Percentiles rank a stretch among this genome's conserved stretches.
phyloP scores from a whole-genome alignment of 2,888 invertebrate species.

The Leucozona laternaria region DNA sequence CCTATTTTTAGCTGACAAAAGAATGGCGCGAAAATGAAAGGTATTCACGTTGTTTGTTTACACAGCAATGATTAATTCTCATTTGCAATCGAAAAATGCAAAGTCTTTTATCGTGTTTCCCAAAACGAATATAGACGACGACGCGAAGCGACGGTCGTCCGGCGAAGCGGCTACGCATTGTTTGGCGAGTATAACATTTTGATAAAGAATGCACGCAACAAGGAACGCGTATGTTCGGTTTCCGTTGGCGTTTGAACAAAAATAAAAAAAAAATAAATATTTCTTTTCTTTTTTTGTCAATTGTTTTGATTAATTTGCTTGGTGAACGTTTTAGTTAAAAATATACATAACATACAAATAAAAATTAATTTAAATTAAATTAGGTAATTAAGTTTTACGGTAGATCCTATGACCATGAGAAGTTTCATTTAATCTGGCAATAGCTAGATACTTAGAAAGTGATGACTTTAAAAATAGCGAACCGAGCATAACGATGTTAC shows the following conservation, averaged over 20 bases:
- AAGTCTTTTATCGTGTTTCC: constrained; percentile 17
- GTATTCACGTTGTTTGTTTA: constrained; percentile 60
- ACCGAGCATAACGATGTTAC: too few species aligned
- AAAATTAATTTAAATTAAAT: neutral
- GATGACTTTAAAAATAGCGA: too few species aligned
- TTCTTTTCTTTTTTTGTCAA: neutral
- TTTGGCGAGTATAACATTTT: neutral
- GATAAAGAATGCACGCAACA: constrained; percentile 25
- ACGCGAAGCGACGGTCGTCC: neutral
- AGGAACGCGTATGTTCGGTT: constrained; percentile 13
- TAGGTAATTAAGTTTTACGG: too few species aligned
- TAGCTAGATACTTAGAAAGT: too few species aligned
- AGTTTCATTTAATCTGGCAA: too few species aligned
- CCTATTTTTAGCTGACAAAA: constrained; percentile 23
- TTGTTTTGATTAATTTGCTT: constrained; percentile 11
- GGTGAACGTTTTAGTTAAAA: neutral
- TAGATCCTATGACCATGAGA: too few species aligned
- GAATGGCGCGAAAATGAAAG: constrained; percentile 49
- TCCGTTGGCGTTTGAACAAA: constrained; percentile 20
- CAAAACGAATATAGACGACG: neutral
- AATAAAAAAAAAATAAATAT: neutral
- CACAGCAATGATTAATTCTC: constrained; percentile 53
- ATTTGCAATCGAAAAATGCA: constrained; percentile 34
- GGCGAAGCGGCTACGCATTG: too few species aligned
- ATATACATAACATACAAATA: neutral